phyloP scores from a whole-genome alignment of 2,888 invertebrate species.

The Philereme transversata region DNA sequence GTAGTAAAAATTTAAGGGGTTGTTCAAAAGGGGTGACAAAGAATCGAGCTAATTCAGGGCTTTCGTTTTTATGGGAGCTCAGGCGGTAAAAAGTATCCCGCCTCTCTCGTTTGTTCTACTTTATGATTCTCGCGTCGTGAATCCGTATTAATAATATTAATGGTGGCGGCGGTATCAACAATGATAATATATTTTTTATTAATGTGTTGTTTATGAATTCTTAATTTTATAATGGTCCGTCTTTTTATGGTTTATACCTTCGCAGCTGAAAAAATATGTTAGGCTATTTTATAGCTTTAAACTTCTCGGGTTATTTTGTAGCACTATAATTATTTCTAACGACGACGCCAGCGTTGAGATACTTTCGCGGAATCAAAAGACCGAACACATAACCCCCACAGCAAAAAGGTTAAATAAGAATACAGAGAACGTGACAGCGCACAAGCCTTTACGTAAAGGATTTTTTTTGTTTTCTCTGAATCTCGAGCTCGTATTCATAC shows the following conservation, averaged over 20 bases:
- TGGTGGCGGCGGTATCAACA: conserved; percentile 73
- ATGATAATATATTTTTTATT: conserved; percentile 62
- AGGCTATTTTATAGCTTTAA: conserved; percentile 1
- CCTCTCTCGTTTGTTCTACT: conserved; percentile 83
- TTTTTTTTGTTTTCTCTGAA: conserved; percentile 75
- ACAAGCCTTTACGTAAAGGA: conserved; percentile 71
- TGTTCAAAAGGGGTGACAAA: conserved; percentile 82
- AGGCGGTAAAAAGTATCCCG: conserved; percentile 83
- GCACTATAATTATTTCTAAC: conserved; percentile 26
- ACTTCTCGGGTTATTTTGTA: not conserved
- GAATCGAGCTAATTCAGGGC: conserved; percentile 84
- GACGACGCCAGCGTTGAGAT: conserved; percentile 21
- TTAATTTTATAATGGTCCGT: conserved; percentile 57
- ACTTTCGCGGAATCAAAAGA: conserved; percentile 54
- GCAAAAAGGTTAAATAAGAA: conserved; percentile 79
- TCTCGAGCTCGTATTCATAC: conserved; percentile 72
- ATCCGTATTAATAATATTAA: conserved; percentile 81
- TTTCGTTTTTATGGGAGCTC: conserved; percentile 80
- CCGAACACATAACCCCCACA: conserved; percentile 55
- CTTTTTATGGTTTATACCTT: conserved; percentile 38
- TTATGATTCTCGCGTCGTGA: conserved; percentile 75
- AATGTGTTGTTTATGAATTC: conserved; percentile 62
- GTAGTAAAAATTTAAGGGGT: conserved; percentile 81
- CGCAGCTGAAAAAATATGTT: conserved; percentile 37
- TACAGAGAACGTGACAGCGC: conserved; percentile 77